phyloP scores from a whole-genome alignment of 2,797 vertebrate species.

The Sebastes iracundus region DNA sequence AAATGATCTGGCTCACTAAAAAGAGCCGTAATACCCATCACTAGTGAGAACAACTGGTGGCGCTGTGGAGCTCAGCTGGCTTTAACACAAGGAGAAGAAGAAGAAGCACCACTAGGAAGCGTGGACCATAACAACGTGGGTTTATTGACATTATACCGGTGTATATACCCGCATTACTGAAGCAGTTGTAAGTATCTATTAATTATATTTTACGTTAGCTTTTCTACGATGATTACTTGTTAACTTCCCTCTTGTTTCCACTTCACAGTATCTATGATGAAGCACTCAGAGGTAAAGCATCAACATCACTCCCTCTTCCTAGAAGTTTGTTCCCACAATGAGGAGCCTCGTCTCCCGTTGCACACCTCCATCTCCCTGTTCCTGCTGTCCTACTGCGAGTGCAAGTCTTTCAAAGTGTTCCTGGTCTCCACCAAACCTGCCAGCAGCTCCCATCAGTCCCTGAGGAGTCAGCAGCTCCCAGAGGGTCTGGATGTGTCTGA shows the following conservation, averaged over 20 bases:
- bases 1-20: too few relatives aligned
- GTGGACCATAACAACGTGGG: constrained; percentile 49
- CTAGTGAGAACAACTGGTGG: neutral
- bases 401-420: constrained; percentile 81
- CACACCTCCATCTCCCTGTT: constrained; percentile 92
- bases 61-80: constrained; percentile 17
- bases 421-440: constrained; percentile 50
- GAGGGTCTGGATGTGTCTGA: constrained; percentile 65
- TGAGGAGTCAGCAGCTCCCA: constrained; percentile 59
- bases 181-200: constrained; percentile 30
- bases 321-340: constrained; percentile 74
- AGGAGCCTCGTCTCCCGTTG: constrained; percentile 85
- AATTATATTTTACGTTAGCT: neutral
- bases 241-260: neutral
- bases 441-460: constrained; percentile 12
- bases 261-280: constrained; percentile 78
- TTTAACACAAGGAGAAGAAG: constrained; percentile 19
- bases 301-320: constrained; percentile 87
- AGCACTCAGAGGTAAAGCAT: constrained; percentile 58
- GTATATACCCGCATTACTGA: neutral
- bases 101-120: constrained; percentile 44
- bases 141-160: neutral
- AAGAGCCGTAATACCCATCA: neutral
- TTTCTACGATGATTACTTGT: neutral
- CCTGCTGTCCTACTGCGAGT: constrained; percentile 93